A percentile compares a stretch with the other conserved stretches of the same genome.
These are phyloP conservation scores for Tamandua tetradactyla DNA, from an alignment of 2,797 vertebrate genomes.

Conservation along the genomic window DNA sequence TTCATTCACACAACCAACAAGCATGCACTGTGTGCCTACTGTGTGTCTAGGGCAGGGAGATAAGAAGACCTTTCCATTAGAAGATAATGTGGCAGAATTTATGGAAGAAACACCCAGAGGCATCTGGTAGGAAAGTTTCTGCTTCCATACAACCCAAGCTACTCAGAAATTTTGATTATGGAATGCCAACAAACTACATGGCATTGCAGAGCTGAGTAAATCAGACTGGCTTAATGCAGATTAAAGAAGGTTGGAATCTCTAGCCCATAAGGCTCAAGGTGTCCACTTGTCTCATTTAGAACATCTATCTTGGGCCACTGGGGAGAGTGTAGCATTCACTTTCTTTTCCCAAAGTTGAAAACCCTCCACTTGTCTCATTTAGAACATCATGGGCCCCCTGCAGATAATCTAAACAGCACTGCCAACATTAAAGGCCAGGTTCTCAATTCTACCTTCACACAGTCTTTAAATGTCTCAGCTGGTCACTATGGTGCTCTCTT, in stretches of 20 bases:
- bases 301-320: background rate
- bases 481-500: background rate
- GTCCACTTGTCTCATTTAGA: background rate
- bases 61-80: background rate
- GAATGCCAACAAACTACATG: background rate
- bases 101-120: background rate
- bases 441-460: background rate
- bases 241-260: background rate
- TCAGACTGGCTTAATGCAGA: background rate
- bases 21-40: background rate
- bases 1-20: background rate
- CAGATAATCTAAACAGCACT: background rate
- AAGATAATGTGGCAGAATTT: background rate
- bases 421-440: background rate
- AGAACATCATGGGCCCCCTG: background rate
- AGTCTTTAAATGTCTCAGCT: background rate
- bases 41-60: background rate
- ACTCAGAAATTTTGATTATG: background rate
- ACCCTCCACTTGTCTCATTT: background rate
- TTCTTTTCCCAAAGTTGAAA: background rate
- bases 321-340: background rate
- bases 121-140: background rate
- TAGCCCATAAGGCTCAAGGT: background rate
- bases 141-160: background rate
- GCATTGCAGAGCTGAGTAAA: background rate